phyloP scores from a whole-genome alignment of 2,797 vertebrate genomes.

The Delichon dasypus region DNA sequence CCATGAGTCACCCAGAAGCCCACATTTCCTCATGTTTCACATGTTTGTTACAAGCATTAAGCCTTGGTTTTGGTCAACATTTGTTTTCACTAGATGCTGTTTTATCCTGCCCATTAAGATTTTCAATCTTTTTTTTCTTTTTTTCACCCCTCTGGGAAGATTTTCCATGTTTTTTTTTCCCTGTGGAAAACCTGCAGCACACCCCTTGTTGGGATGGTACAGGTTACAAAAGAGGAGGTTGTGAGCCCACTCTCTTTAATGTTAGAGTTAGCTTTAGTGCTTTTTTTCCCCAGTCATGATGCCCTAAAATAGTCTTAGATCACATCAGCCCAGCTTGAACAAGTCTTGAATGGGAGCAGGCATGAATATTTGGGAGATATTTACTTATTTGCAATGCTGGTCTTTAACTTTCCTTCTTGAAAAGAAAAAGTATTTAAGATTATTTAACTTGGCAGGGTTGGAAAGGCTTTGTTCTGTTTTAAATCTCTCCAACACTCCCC shows the following conservation, averaged over 20 bases:
- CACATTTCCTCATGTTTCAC: neutral
- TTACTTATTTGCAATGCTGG: neutral
- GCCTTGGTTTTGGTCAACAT: neutral
- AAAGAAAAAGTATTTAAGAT: neutral
- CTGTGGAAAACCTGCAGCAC: neutral
- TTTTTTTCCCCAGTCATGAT: neutral
- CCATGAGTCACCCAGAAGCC: neutral
- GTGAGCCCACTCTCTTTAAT: neutral
- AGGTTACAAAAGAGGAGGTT: neutral
- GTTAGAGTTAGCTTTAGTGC: neutral
- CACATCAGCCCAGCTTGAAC: neutral
- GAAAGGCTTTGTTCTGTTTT: neutral
- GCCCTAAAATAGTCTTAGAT: neutral
- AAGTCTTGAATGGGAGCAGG: neutral
- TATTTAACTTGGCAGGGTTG: neutral
- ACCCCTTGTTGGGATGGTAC: accelerated
- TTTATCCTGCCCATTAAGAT: neutral
- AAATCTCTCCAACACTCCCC: neutral
- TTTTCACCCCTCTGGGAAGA: neutral
- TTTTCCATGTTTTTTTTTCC: neutral
- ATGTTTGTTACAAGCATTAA: neutral
- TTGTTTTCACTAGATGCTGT: neutral
- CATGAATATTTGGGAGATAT: neutral
- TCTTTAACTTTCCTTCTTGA: neutral
- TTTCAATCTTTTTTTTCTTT: neutral